Percentiles rank a stretch among this genome's conserved stretches.
phyloP scores from a whole-genome alignment of 2,113 vertebrate species.

The Riparia riparia region DNA sequence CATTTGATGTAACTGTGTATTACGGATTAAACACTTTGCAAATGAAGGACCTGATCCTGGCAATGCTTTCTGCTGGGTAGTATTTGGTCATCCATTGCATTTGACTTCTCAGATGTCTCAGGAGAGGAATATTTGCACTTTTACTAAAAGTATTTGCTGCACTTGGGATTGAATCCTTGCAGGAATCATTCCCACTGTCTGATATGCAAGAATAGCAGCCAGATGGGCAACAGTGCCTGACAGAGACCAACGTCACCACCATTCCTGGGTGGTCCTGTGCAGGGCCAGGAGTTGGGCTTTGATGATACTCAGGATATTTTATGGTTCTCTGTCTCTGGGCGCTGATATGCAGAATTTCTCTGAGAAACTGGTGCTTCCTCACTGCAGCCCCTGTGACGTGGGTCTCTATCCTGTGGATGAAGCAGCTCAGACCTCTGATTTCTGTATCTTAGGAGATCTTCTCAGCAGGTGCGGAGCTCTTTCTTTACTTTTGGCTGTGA shows the following conservation, averaged over 20 bases:
- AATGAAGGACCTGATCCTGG: not conserved
- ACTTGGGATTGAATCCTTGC: not conserved
- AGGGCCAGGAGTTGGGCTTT: not conserved
- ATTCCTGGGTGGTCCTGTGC: not conserved
- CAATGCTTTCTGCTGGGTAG: not conserved
- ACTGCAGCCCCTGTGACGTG: fast-evolving
- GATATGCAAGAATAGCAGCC: not conserved
- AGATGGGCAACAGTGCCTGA: not conserved
- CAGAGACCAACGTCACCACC: not conserved
- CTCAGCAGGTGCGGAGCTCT: not conserved
- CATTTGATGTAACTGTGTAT: not conserved
- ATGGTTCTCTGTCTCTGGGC: fast-evolving
- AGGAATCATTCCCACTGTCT: fast-evolving
- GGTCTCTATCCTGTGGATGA: fast-evolving
- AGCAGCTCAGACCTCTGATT: not conserved
- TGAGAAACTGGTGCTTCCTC: not conserved
- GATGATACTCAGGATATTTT: not conserved
- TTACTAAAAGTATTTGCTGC: not conserved
- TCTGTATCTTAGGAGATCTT: not conserved
- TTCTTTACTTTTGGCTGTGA: not conserved
- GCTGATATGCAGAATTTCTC: not conserved
- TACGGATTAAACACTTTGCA: not conserved
- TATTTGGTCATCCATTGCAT: not conserved
- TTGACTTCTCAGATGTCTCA: not conserved
- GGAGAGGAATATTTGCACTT: not conserved